phyloP scores from a whole-genome alignment of 1,140 invertebrate genomes.

The Dendrolimus kikuchii region DNA sequence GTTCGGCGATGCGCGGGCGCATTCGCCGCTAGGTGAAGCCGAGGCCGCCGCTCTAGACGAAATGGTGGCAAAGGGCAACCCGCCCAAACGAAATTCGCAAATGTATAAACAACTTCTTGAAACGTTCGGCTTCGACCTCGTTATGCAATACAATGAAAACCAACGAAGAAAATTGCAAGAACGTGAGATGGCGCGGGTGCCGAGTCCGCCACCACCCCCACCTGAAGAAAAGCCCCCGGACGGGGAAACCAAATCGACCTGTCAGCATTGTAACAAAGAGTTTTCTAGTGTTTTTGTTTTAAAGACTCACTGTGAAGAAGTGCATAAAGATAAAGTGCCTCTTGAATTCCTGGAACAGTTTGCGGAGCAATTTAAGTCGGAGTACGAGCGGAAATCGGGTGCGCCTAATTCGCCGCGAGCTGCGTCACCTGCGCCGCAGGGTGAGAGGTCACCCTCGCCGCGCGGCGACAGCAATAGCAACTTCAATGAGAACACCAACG shows the following conservation, averaged over 20 bases:
- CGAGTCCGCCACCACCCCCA: conserved; percentile 73
- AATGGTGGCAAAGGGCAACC: conserved; percentile 66
- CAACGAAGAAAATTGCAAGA: conserved; percentile 79
- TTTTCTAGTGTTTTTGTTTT: conserved; percentile 97
- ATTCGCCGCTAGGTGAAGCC: conserved; percentile 71
- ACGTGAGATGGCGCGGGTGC: conserved; percentile 69
- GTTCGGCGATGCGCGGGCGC: conserved; percentile 78
- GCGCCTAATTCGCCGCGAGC: conserved; percentile 78
- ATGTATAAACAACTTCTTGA: conserved; percentile 93
- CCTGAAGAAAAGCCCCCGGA: conserved; percentile 75
- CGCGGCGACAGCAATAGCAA: conserved; percentile 69
- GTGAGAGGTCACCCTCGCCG: conserved; percentile 70
- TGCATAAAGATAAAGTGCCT: conserved; percentile 92
- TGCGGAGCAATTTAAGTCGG: conserved; percentile 90
- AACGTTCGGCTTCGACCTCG: conserved; percentile 95
- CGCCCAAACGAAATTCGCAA: conserved; percentile 82
- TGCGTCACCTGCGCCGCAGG: conserved; percentile 69
- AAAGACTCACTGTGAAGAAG: conserved; percentile 96
- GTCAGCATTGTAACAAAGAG: conserved; percentile 92
- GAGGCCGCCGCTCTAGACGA: conserved; percentile 67
- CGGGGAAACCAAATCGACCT: conserved; percentile 81
- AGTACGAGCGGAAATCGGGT: conserved; percentile 87
- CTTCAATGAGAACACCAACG: conserved; percentile 72
- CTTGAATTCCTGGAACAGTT: conserved; percentile 92
- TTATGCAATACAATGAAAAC: conserved; percentile 97